phyloP scores from a whole-genome alignment of 2,888 invertebrate species.

The Girardia tigrina region DNA sequence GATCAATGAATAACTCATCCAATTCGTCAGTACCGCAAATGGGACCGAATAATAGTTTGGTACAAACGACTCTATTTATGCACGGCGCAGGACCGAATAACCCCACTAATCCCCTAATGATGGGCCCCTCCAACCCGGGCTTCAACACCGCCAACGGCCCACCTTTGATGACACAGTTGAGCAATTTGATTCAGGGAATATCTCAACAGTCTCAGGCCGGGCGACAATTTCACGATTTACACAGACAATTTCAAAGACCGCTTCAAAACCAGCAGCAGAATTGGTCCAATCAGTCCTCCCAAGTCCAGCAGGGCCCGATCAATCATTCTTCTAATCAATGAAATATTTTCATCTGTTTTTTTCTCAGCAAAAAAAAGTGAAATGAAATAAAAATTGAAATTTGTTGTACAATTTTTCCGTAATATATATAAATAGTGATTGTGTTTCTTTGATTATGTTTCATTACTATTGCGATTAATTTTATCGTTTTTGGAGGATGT shows the following conservation, averaged over 20 bases:
- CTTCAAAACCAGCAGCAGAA: conserved; percentile 1
- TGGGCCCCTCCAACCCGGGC: not conserved
- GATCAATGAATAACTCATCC: not conserved
- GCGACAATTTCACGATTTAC: conserved; percentile 23
- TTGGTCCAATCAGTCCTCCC: conserved; percentile 16
- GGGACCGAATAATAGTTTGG: conserved; percentile 9
- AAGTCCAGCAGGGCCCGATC: not conserved
- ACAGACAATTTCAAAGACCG: conserved; percentile 8
- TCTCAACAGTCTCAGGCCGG: not conserved
- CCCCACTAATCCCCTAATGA: not conserved
- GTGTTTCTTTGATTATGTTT: no score
- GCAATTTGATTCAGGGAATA: not conserved
- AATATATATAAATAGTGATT: no score
- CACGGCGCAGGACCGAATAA: not conserved
- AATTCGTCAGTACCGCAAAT: conserved; percentile 5
- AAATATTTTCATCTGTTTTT: no score
- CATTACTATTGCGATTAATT: no score
- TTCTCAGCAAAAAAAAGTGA: no score
- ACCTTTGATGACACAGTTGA: not conserved
- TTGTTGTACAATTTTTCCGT: no score
- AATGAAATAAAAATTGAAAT: no score
- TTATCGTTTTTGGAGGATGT: not conserved
- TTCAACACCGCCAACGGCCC: not conserved
- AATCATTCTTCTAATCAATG: not conserved
- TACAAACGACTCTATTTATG: not conserved